phyloP scores from a whole-genome alignment of 1,140 invertebrate species.

The Achroia grisella region DNA sequence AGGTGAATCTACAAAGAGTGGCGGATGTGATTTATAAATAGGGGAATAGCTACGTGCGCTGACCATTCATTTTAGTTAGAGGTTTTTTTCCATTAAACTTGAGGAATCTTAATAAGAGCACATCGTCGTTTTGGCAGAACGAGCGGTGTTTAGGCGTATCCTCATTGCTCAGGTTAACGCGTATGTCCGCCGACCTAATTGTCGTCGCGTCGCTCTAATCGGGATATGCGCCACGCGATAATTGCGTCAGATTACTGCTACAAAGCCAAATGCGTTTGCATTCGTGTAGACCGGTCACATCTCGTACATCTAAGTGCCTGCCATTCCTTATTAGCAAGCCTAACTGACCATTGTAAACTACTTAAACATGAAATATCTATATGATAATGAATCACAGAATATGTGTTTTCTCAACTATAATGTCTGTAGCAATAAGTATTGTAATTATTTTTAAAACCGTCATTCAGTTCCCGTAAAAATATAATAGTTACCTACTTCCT shows the following conservation, averaged over 20 bases:
- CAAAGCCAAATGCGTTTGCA: slow-evolving; percentile 15
- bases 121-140: slow-evolving; percentile 44
- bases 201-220: slow-evolving; percentile 62
- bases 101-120: slow-evolving; percentile 39
- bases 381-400: too few relatives aligned
- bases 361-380: too few relatives aligned
- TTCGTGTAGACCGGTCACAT: slow-evolving; percentile 8
- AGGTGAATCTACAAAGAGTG: slow-evolving; percentile 61
- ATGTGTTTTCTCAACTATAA: too few relatives aligned
- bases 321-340: not conserved
- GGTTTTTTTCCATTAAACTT: slow-evolving; percentile 36
- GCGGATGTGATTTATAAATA: slow-evolving; percentile 58
- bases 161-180: slow-evolving; percentile 70
- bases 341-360: too few relatives aligned
- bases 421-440: too few relatives aligned
- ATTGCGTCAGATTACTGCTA: slow-evolving; percentile 59
- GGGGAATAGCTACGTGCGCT: slow-evolving; percentile 32
- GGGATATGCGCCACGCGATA: slow-evolving; percentile 68
- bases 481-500: too few relatives aligned
- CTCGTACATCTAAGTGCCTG: not conserved
- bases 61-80: slow-evolving; percentile 34
- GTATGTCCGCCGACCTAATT: slow-evolving; percentile 70
- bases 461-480: too few relatives aligned
- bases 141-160: slow-evolving; percentile 66
- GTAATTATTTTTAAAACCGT: too few relatives aligned